Conservation (phyloP, 1,140 invertebrate genomes). For the Pogonus chalceus region DNA sequence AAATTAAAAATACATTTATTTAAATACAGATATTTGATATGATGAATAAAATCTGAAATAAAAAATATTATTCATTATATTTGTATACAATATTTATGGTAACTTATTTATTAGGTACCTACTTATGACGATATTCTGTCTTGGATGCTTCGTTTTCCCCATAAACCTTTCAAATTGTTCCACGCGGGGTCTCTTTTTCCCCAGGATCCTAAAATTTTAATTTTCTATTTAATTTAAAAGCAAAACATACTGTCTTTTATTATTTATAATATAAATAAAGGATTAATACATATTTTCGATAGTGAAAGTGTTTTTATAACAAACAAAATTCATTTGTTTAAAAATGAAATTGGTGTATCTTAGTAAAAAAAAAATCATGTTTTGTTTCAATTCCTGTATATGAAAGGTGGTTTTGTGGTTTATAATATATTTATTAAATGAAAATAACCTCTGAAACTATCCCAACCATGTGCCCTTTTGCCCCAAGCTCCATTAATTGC, state of each 20-base stretch:
- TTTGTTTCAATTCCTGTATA: neutral
- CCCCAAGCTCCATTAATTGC: constrained; percentile 51
- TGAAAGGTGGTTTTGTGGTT: neutral
- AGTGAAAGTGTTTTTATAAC: neutral
- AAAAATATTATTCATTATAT: neutral
- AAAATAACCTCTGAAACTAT: constrained; percentile 46
- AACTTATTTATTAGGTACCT: neutral
- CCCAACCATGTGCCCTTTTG: constrained; percentile 48
- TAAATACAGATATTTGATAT: constrained; percentile 1
- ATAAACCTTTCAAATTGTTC: constrained; percentile 62
- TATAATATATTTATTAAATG: neutral
- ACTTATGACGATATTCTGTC: constrained; percentile 1
- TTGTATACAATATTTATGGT: neutral
- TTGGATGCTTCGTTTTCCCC: constrained; percentile 48
- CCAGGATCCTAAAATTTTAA: constrained; percentile 41
- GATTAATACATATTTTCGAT: neutral
- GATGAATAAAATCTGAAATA: neutral
- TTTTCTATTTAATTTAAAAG: neutral
- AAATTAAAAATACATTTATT: constrained; percentile 1
- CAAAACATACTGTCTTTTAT: neutral
- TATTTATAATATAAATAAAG: neutral
- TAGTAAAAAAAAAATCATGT: neutral
- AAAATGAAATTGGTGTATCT: neutral
- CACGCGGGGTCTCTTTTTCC: constrained; percentile 60
- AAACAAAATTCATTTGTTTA: constrained; percentile 4